Percentiles rank a stretch among this genome's conserved stretches.
These are phyloP conservation scores for Paelopatides confundens DNA, from an alignment of 53 echinoderm and acorn worm species.

Conservation along the genomic window DNA sequence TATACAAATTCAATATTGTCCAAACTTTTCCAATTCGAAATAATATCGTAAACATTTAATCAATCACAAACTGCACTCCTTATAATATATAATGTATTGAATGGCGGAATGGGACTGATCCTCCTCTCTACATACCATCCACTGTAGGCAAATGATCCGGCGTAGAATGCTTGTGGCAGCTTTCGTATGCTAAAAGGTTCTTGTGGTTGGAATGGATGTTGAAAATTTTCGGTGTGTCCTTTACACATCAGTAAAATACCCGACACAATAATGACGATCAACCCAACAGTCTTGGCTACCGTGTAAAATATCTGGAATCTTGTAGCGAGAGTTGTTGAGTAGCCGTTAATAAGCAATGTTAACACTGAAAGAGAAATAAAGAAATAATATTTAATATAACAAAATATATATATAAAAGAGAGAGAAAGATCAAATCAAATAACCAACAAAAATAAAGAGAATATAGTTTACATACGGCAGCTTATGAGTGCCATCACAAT, in stretches of 20 bases:
- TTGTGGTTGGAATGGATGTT: conserved; percentile 56
- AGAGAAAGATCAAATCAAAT: too few relatives aligned
- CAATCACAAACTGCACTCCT: too few relatives aligned
- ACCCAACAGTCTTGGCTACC: conserved; percentile 50
- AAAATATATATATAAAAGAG: too few relatives aligned
- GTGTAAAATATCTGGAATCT: conserved; percentile 33
- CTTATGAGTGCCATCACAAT: too few relatives aligned
- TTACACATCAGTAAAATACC: conserved; percentile 34
- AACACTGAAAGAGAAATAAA: neutral
- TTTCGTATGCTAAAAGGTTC: conserved; percentile 15
- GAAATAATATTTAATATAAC: neutral
- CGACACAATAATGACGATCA: conserved; percentile 45
- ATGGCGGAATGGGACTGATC: too few relatives aligned
- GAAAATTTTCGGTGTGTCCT: conserved; percentile 75
- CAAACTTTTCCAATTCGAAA: too few relatives aligned
- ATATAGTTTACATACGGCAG: too few relatives aligned
- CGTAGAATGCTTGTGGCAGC: conserved; percentile 51
- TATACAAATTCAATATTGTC: too few relatives aligned
- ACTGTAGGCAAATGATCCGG: conserved; percentile 56
- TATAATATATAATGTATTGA: too few relatives aligned
- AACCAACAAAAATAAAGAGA: too few relatives aligned
- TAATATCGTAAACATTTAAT: too few relatives aligned
- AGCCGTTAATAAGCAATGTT: conserved; percentile 10
- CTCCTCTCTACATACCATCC: conserved; percentile 46
- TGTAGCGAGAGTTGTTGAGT: conserved; percentile 32